phyloP scores from a whole-genome alignment of 2,797 vertebrate species.

The Pelodytes ibericus region DNA sequence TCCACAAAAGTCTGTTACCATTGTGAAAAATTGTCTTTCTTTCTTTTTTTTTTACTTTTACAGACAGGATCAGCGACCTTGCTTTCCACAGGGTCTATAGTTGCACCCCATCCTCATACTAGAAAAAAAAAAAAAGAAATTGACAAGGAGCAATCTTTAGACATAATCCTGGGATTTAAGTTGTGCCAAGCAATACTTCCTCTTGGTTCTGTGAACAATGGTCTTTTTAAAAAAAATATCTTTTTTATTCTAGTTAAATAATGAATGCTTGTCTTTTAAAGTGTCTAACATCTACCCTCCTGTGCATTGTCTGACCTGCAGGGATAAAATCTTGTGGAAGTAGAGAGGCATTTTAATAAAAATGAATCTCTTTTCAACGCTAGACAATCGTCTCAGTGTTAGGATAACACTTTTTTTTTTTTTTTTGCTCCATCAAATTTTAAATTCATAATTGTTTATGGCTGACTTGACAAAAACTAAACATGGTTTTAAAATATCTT shows the following conservation, averaged over 20 bases:
- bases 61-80: too few relatives aligned
- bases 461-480: neutral
- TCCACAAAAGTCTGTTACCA: too few relatives aligned
- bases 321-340: neutral
- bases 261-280: neutral
- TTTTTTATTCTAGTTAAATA: constrained; percentile 1
- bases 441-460: neutral
- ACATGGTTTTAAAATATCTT: too few relatives aligned
- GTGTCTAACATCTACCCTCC: neutral
- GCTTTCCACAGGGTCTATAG: too few relatives aligned
- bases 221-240: neutral
- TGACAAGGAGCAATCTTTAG: too few relatives aligned
- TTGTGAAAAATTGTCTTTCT: too few relatives aligned
- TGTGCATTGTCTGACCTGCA: neutral
- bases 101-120: too few relatives aligned
- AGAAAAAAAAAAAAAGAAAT: too few relatives aligned
- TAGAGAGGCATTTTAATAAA: neutral
- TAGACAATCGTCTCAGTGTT: neutral
- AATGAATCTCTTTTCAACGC: neutral
- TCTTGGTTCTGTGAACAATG: neutral
- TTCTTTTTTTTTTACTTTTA: too few relatives aligned
- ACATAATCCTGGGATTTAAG: too few relatives aligned
- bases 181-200: too few relatives aligned
- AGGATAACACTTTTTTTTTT: neutral
- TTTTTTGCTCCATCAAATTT: neutral